Evolutionary conservation across 2,888 invertebrate species (phyloP), one percentile per base, ranked within the genome.

Genomic region (Melieria picta): DNA sequence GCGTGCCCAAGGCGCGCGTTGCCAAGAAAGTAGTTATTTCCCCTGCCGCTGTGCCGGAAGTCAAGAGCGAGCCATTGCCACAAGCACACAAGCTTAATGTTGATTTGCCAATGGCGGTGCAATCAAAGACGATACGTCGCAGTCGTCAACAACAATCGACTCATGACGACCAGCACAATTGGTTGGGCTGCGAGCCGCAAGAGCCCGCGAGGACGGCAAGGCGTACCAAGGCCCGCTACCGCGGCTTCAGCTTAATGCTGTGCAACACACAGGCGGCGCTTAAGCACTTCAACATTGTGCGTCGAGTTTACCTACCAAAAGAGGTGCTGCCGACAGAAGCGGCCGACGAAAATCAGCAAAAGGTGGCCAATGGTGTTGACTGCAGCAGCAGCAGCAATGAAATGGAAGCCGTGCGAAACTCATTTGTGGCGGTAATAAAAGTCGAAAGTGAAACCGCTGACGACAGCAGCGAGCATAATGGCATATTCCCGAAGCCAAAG

Each of bases 261-360:
- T 80, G 78, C 55, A 75, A 77, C 0, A 79, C 83, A 0, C 85
- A 85, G 55, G 74, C 76, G 13, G 78, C 82, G 42, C 77, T 85
- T 1, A 84, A 80, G 72, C 73, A 76, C 7, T 85, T 84, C n/a
- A 80, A 84, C 47, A 77, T 79, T 46, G 77, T 77, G 47, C 80
- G 85, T 7, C 82, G 82, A 9, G 82, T 83, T 48, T 82, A 83
- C 13, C 72, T 75, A 65, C 63, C 72, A 5, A 57, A 65, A 7
- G 9, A 58, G 52, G 48, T 57, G 11, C 56, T 61, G 55, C n/a
- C 73, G 71, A 7, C 42, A 9, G 42, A 63, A n/a, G 64, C 63
- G 46, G 10, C 46, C 57, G 68, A 55, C 6, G 68, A 56, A 74
- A 72, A 52, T 55, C 47, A 60, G 7, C 10, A 45, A 11, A 3